Percentiles rank a stretch among this genome's conserved stretches.
Conservation (phyloP, 2,888 invertebrate species). For the Gnatocerus cornutus region DNA sequence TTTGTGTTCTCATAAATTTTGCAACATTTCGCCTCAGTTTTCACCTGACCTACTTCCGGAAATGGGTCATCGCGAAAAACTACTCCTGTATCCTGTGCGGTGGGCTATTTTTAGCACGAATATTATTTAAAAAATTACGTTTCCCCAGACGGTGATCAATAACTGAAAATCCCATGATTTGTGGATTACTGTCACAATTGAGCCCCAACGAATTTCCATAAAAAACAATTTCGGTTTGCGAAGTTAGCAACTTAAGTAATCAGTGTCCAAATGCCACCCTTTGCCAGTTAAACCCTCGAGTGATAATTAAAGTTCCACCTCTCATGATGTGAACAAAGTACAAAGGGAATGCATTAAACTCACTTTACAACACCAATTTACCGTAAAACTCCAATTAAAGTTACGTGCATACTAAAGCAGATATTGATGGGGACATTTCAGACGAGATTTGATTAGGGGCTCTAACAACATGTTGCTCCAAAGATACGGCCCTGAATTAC, state of each 20-base stretch:
- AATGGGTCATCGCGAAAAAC: neutral
- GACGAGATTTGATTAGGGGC: neutral
- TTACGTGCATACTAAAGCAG: neutral
- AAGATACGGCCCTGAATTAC: no score
- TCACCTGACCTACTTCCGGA: conserved; percentile 9
- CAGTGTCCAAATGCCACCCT: neutral
- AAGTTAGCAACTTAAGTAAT: no score
- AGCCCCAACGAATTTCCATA: no score
- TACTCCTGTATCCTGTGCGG: no score
- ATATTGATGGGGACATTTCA: neutral
- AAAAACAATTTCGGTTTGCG: no score
- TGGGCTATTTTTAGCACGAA: no score
- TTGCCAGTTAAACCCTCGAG: neutral
- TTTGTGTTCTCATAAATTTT: neutral
- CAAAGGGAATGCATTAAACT: conserved; percentile 13
- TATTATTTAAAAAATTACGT: no score
- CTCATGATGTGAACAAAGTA: conserved; percentile 15
- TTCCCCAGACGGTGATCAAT: no score
- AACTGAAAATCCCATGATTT: no score
- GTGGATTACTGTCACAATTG: no score
- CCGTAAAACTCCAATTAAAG: conserved; percentile 16
- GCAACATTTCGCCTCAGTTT: neutral
- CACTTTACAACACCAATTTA: conserved; percentile 16
- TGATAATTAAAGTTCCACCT: conserved; percentile 6
- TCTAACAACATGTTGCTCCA: neutral